A percentile compares a stretch with the other conserved stretches of the same genome.
These are phyloP conservation scores for Carcina quercana DNA, from an alignment of 2,888 invertebrate species.

Conservation along the genomic window DNA sequence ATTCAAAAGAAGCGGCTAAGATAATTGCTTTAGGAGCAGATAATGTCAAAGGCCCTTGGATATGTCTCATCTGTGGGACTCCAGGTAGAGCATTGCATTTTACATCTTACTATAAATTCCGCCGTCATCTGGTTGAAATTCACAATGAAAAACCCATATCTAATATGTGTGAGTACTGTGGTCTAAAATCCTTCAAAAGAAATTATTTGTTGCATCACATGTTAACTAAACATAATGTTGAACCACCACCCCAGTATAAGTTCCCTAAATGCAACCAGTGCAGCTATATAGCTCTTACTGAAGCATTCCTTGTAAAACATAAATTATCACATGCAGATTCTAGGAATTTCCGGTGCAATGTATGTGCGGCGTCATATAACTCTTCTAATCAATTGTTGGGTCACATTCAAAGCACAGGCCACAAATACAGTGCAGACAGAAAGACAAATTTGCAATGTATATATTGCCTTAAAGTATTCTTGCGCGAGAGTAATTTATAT, in stretches of 20 bases:
- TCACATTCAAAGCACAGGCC: slow-evolving; percentile 75
- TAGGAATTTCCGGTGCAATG: slow-evolving; percentile 65
- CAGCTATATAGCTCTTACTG: slow-evolving; percentile 83
- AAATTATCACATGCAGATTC: slow-evolving; percentile 75
- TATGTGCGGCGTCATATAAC: slow-evolving; percentile 71
- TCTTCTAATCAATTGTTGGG: slow-evolving; percentile 47
- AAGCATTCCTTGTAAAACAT: slow-evolving; percentile 81
- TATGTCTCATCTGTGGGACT: slow-evolving; percentile 83
- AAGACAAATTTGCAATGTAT: slow-evolving; percentile 76
- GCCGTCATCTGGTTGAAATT: slow-evolving; percentile 86
- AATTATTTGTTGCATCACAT: slow-evolving; percentile 86
- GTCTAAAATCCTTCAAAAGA: slow-evolving; percentile 82
- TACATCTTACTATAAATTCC: slow-evolving; percentile 84
- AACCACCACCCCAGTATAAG: slow-evolving; percentile 79
- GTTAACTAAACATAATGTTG: slow-evolving; percentile 85
- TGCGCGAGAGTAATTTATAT: slow-evolving; percentile 80
- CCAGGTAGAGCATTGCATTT: slow-evolving; percentile 81
- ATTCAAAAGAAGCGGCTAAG: slow-evolving; percentile 76
- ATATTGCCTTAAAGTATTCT: slow-evolving; percentile 84
- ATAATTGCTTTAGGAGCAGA: slow-evolving; percentile 76
- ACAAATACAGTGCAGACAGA: slow-evolving; percentile 57
- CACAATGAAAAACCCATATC: slow-evolving; percentile 86
- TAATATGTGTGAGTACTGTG: slow-evolving; percentile 89
- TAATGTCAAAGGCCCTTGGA: slow-evolving; percentile 84
- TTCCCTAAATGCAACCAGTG: slow-evolving; percentile 89